phyloP scores from a whole-genome alignment of 2,888 invertebrate species.

The Heteromurus nitidus region DNA sequence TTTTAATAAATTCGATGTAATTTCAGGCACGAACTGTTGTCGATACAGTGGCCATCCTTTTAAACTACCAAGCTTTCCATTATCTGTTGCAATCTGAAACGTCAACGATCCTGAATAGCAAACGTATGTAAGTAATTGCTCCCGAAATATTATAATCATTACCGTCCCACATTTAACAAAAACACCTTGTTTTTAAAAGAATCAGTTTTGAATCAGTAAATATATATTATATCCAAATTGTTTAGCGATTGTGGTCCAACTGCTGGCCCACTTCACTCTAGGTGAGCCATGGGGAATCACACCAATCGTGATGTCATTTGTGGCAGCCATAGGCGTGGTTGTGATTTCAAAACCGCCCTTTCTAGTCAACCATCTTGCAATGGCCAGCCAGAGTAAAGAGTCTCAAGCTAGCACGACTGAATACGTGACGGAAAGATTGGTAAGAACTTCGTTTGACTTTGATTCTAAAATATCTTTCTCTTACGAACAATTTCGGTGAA shows the following conservation, averaged over 20 bases:
- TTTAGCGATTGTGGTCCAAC: constrained; percentile 54
- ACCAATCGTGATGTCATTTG: constrained; percentile 56
- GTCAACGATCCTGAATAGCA: constrained; percentile 57
- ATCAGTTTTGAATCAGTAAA: neutral
- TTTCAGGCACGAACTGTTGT: constrained; percentile 27
- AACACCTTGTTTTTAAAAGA: too few species aligned
- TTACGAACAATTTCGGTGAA: too few species aligned
- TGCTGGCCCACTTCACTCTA: constrained; percentile 66
- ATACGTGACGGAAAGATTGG: constrained; percentile 21
- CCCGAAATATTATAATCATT: too few species aligned
- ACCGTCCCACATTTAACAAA: too few species aligned
- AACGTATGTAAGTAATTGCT: constrained; percentile 61
- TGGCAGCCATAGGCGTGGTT: constrained; percentile 63
- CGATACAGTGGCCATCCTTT: constrained; percentile 26
- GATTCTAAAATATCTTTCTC: too few species aligned
- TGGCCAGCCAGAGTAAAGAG: neutral
- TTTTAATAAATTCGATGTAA: neutral
- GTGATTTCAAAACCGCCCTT: constrained; percentile 62
- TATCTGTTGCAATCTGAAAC: constrained; percentile 42
- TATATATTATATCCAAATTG: neutral
- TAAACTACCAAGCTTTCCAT: constrained; percentile 35
- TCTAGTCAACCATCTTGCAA: too few species aligned
- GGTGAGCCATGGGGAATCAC: constrained; percentile 67
- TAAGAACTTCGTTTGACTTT: too few species aligned
- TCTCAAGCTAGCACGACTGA: neutral